Percentiles rank a stretch among this genome's conserved stretches.
Evolutionary conservation across 2,797 vertebrate species (phyloP).

Genomic region (Acropternis orthonyx): DNA sequence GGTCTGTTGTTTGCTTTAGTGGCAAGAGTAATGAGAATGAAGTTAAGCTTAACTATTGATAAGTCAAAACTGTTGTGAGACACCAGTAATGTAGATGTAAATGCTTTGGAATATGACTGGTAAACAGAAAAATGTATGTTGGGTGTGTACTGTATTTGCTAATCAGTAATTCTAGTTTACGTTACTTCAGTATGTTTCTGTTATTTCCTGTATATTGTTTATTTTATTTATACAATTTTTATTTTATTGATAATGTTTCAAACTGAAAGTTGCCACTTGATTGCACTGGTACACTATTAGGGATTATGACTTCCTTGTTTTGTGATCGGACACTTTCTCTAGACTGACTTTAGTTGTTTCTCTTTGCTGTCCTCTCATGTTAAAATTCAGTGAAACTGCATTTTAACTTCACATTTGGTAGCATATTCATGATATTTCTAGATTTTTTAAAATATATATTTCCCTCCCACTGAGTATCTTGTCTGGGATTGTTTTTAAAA

Average conservation of each 20-base stretch:
- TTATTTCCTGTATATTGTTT: background rate
- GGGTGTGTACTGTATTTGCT: background rate
- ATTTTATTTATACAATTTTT: background rate
- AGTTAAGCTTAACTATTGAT: background rate
- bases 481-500: constrained; percentile 33
- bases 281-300: background rate
- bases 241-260: background rate
- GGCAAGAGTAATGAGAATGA: background rate
- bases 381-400: background rate
- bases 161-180: background rate
- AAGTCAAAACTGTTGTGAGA: background rate
- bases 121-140: background rate
- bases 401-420: background rate
- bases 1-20: background rate
- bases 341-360: background rate
- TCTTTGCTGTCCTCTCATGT: background rate
- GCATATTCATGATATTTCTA: background rate
- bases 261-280: background rate
- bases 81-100: background rate
- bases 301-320: background rate
- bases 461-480: background rate
- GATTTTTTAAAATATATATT: background rate
- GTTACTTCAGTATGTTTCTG: background rate
- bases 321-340: background rate
- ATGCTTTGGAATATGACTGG: background rate